These are phyloP conservation scores for Neodiprion virginianus DNA, from an alignment of 1,140 invertebrate species.

Conservation along the genomic window DNA sequence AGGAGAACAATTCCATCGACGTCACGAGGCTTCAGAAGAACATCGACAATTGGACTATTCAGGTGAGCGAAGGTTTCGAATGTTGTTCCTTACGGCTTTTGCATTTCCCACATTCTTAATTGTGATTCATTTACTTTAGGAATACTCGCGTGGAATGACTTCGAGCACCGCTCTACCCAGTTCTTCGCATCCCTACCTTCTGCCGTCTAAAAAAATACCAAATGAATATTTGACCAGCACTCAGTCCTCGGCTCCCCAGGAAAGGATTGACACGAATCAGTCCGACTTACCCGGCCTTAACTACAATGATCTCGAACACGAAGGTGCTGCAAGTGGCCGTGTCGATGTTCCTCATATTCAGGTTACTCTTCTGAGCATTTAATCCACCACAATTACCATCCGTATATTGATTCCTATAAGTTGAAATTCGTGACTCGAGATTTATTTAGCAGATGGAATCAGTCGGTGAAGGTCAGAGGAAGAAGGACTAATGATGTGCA, in stretches of 20 bases:
- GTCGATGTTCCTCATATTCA: constrained; percentile 27
- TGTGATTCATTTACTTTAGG: constrained; percentile 38
- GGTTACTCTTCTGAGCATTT: constrained; percentile 9
- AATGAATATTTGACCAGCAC: constrained; percentile 76
- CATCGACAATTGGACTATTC: constrained; percentile 84
- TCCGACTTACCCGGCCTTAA: constrained; percentile 38
- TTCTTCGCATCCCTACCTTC: constrained; percentile 61
- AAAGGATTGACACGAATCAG: constrained; percentile 43
- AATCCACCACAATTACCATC: too few species aligned
- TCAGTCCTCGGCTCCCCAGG: constrained; percentile 48
- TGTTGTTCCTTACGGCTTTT: constrained; percentile 8
- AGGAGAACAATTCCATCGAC: constrained; percentile 67
- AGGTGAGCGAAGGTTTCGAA: constrained; percentile 63
- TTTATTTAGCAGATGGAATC: too few species aligned
- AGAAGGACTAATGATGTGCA: too few species aligned
- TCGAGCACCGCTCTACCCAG: constrained; percentile 44
- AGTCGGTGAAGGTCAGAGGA: too few species aligned
- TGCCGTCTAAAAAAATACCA: constrained; percentile 76
- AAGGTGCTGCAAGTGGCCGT: constrained; percentile 61
- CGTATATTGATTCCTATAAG: too few species aligned
- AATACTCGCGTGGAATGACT: constrained; percentile 51
- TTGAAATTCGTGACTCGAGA: too few species aligned
- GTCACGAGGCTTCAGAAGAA: constrained; percentile 78
- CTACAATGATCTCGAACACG: constrained; percentile 60
- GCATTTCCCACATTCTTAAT: constrained; percentile 8